Evolutionary conservation across 53 echinoderm and acorn worm species (phyloP).

Genomic region (Patiria pectinifera): DNA sequence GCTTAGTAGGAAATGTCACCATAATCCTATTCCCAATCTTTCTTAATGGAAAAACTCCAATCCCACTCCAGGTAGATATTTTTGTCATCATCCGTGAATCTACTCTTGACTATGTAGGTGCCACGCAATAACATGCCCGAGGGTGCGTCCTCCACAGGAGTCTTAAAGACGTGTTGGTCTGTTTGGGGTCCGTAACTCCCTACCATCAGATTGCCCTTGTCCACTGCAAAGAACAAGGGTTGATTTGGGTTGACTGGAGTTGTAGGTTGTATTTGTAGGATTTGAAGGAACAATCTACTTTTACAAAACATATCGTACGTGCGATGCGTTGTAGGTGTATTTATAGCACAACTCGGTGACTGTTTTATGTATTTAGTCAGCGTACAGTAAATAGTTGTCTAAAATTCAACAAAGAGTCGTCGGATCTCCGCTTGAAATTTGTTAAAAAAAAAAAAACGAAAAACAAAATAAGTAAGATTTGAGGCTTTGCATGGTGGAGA

Average conservation of each 20-base stretch:
- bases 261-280: not conserved
- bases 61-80: conserved; percentile 77
- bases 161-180: conserved; percentile 63
- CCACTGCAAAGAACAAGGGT: conserved; percentile 65
- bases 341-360: no score
- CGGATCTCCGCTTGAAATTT: no score
- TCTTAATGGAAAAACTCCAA: conserved; percentile 89
- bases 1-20: not conserved
- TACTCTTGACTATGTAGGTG: conserved; percentile 88
- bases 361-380: no score
- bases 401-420: no score
- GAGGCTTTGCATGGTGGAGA: no score
- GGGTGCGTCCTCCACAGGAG: conserved; percentile 77
- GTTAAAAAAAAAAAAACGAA: no score
- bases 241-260: not conserved
- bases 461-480: no score
- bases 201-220: conserved; percentile 80
- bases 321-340: no score
- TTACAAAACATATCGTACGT: no score
- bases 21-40: conserved; percentile 83
- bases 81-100: conserved; percentile 91
- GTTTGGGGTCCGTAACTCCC: conserved; percentile 96
- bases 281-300: not conserved
- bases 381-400: no score
- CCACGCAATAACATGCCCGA: conserved; percentile 83